Evolutionary conservation across 1,140 invertebrate species (phyloP), one percentile per base, ranked within the genome.

Genomic region (Pantala flavescens): DNA sequence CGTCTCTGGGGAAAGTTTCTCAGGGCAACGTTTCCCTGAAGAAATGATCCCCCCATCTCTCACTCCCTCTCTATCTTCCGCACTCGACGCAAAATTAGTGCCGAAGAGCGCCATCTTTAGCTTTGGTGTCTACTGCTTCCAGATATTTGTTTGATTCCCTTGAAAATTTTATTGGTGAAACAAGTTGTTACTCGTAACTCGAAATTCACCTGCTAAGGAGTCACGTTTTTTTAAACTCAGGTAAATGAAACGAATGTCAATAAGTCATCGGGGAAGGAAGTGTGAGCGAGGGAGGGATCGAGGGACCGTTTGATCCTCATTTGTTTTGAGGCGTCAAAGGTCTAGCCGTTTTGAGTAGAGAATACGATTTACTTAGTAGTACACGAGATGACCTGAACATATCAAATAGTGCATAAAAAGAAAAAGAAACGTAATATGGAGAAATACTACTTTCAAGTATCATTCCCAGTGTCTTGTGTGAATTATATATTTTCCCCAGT

Each of bases 401-500:
- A 63, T 63, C 49, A 63, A 63, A 63, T 63, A 63, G 49, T 63
- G 49, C 49, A 19, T 63, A 63, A 63, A 63, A 14, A 21, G n/a
- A 63, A 63, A 63, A 63, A 63, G 49, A 63, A 63, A 63, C 49
- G n/a, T 63, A 63, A 63, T 63, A 63, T 63, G 49, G 49, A 63
- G 12, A 63, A 63, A 63, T 63, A 63, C 49, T 63, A 63, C 49
- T 63, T 63, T 63, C 49, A 63, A 63, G 49, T 63, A 63, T 63
- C 49, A 63, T 63, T 63, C 49, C 49, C 49, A 63, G 49, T 63
- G 49, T 63, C 49, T 63, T 63, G 49, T 63, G 49, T 63, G 49
- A 12, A 63, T 36, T 63, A 63, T 63, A 21, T 63, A 63, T 63
- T 63, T 36, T 63, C 49, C 49, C 49, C 49, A 63, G 49, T 63